Conservation (phyloP, 2,888 invertebrate genomes). For the Chouioia cunea region DNA sequence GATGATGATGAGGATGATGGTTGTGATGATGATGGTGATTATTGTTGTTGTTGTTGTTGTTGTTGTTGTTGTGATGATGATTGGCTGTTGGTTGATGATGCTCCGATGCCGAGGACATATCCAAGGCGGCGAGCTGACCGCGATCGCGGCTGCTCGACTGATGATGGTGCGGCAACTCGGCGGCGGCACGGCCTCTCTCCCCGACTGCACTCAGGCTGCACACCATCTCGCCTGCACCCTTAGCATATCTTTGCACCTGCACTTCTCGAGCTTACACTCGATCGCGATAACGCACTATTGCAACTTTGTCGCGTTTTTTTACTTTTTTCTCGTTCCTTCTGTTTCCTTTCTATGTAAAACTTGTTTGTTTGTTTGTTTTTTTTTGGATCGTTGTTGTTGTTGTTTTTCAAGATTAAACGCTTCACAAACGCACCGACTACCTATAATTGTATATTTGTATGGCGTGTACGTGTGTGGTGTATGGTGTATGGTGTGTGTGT, state of each 20-base stretch:
- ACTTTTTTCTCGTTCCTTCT: conserved; percentile 44
- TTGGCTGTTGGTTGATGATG: conserved; percentile 20
- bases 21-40: conserved; percentile 1
- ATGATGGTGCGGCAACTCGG: conserved; percentile 44
- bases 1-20: conserved; percentile 14
- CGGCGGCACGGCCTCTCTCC: conserved; percentile 51
- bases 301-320: too few species aligned
- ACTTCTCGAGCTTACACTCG: too few species aligned
- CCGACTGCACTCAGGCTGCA: conserved; percentile 64
- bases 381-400: too few species aligned
- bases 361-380: too few species aligned
- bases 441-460: too few species aligned
- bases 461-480: too few species aligned
- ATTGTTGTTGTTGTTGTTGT: conserved; percentile 11
- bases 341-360: too few species aligned
- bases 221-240: conserved; percentile 67
- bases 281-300: too few species aligned
- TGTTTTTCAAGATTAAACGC: too few species aligned
- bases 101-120: conserved; percentile 44
- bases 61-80: conserved; percentile 8
- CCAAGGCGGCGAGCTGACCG: conserved; percentile 40
- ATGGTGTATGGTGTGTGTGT: too few species aligned
- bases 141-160: conserved; percentile 53
- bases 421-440: too few species aligned
- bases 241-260: conserved; percentile 25